These are phyloP conservation scores for Rhamphomyia laevipes DNA, from an alignment of 2,888 invertebrate species.

Conservation along the genomic window DNA sequence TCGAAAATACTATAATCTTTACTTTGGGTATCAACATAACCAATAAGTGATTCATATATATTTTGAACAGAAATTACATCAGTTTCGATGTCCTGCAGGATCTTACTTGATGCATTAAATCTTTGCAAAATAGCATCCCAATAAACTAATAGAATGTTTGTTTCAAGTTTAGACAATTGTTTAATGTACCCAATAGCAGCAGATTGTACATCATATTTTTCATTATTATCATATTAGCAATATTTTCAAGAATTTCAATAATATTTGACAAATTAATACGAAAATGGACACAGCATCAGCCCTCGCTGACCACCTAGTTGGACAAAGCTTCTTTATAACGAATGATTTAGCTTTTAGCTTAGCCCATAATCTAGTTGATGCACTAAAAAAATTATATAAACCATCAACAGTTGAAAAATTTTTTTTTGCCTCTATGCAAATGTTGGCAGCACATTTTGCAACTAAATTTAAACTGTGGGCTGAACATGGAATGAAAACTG, in stretches of 20 bases:
- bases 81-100: too few relatives aligned
- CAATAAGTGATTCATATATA: too few relatives aligned
- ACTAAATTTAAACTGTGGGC: not conserved
- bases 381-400: conserved; percentile 1
- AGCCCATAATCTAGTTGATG: not conserved
- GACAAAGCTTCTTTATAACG: not conserved
- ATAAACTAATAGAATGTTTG: not conserved
- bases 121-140: not conserved
- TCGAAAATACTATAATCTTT: too few relatives aligned
- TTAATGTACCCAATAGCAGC: not conserved
- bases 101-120: not conserved
- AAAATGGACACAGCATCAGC: not conserved
- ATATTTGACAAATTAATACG: not conserved
- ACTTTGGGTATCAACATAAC: too few relatives aligned
- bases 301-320: not conserved
- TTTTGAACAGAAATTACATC: too few relatives aligned
- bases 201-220: not conserved
- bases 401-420: not conserved
- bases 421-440: not conserved
- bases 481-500: not conserved
- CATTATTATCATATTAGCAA: not conserved
- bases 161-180: not conserved
- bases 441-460: not conserved
- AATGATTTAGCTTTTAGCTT: not conserved
- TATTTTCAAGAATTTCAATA: not conserved